These are phyloP conservation scores for Drosophila nebulosa DNA, from an alignment of 1,140 invertebrate genomes.

Conservation along the genomic window DNA sequence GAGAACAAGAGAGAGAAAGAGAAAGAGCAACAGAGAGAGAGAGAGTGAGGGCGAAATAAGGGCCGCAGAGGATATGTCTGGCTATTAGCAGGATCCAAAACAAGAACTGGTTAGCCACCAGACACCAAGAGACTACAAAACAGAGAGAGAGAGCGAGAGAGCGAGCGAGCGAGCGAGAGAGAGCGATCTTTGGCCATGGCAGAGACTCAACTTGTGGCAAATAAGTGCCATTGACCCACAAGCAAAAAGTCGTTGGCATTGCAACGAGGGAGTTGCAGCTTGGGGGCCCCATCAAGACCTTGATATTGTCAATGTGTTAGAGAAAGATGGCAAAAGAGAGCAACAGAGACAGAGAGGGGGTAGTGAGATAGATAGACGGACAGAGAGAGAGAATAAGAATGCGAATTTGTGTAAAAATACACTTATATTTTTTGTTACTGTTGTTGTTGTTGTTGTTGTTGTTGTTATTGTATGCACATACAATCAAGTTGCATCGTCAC, in stretches of 20 bases:
- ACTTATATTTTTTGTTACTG: not conserved
- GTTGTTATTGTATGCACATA: not conserved
- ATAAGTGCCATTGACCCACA: conserved; percentile 69
- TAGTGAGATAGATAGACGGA: conserved; percentile 6
- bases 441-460: not conserved
- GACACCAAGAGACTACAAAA: not conserved
- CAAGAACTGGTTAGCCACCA: conserved; percentile 55
- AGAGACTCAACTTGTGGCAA: not conserved
- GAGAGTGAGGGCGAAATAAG: not conserved
- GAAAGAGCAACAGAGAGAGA: conserved; percentile 10
- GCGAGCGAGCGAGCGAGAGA: not conserved
- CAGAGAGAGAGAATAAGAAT: conserved; percentile 18
- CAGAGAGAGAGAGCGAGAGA: not conserved
- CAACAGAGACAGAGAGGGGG: conserved; percentile 28
- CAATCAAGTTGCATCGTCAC: conserved; percentile 17
- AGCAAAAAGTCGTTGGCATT: conserved; percentile 63
- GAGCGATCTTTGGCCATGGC: conserved; percentile 8
- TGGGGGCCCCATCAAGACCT: conserved; percentile 40
- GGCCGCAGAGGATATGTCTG: conserved; percentile 32
- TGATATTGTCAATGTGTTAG: conserved; percentile 69
- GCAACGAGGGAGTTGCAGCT: conserved; percentile 6
- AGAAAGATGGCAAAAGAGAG: conserved; percentile 36
- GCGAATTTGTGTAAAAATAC: conserved; percentile 34
- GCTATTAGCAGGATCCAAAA: conserved; percentile 66
- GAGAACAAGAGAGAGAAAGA: conserved; percentile 23